Evolutionary conservation across 1,140 invertebrate genomes (phyloP), one percentile per base, ranked within the genome.

Genomic region (Hyles euphorbiae): DNA sequence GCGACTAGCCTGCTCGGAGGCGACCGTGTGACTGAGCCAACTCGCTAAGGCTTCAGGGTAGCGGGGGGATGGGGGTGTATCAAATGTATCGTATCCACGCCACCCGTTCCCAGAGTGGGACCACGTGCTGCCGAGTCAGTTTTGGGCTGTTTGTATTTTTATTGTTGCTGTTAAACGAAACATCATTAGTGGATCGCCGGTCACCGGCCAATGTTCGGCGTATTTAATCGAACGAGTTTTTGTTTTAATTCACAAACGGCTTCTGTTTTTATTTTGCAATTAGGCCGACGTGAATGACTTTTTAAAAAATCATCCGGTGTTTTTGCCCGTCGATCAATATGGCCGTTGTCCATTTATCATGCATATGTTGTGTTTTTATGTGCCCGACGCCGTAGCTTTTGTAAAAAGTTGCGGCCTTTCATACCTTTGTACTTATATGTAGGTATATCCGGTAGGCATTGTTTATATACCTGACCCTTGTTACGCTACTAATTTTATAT

Each of bases 41-140:
- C 47, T 36, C 53, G 43, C 56, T 60, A 68, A 67, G 68, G 61
- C 68, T 73, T 62, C 62, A 75, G 76, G 70, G 65, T 49, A 58
- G 63, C 60, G 64, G 68, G 71, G 78, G 70, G 69, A 67, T 5
- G 70, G 77, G 71, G 64, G 67, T 71, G 73, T 81, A 76, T 72
- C 67, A 69, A 80, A 68, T 86, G 80, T 80, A 83, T 78, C 79
- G 80, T 80, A 79, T 83, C 75, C 72, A 74, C 70, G 68, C 61
- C 63, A 66, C 67, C 70, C 64, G 75, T 72, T 73, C 73, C 72
- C 58, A 70, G 62, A 74, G 67, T 70, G 67, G 59, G 60, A 82
- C 81, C 83, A 86, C 83, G 81, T 83, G 83, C 73, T 65, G 72
- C 68, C 73, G 74, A 78, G 80, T 83, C 71, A 80, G 79, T 86